Evolutionary conservation across 1,140 invertebrate species (phyloP), one percentile per base, ranked within the genome.

Genomic region (Caenorhabditis tropicalis): DNA sequence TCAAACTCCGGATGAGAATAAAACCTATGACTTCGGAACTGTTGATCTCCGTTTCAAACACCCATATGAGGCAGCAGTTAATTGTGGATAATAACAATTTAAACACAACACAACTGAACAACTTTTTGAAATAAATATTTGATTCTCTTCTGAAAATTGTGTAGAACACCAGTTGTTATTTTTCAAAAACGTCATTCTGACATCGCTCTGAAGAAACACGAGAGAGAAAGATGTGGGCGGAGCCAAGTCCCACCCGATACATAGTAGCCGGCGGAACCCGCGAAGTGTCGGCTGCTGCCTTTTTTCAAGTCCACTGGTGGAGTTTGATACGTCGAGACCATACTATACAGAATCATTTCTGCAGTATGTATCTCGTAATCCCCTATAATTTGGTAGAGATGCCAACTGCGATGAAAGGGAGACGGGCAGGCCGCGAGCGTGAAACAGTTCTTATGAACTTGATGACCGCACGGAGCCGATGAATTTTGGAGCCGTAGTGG

Each of bases 291-390:
- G 43, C 56, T 29, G 43, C 36, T 19, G n/a, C 33, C 15, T 16
- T 29, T 12, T 15, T n/a, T 31, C 9, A 31, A 19, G 36, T 70
- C 15, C 16, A 24, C 12, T 9, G 21, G 36, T 31, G 31, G 60
- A 7, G 56, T 27, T 24, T 9, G 16, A 16, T 33, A n/a, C 15
- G 16, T 70, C 16, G 82, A 82, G 60, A 82, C 60, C 82, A 82
- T 82, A 82, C 82, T 82, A 65, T 60, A 82, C 82, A 82, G 82
- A 82, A 82, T 82, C 81, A 51, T 82, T 82, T 70, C 60, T 82
- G 82, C 43, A 65, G 82, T 82, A 48, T 82, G 82, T 70, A 70
- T 82, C 60, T 82, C 82, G 51, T 60, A 82, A 70, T 82, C 46
- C 82, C 82, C 36, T 70, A 46, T 46, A 82, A 70, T 31, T 43